Percentiles rank a stretch among this genome's conserved stretches.
Evolutionary conservation across 2,888 invertebrate genomes (phyloP).

Genomic region (Tachina fera): DNA sequence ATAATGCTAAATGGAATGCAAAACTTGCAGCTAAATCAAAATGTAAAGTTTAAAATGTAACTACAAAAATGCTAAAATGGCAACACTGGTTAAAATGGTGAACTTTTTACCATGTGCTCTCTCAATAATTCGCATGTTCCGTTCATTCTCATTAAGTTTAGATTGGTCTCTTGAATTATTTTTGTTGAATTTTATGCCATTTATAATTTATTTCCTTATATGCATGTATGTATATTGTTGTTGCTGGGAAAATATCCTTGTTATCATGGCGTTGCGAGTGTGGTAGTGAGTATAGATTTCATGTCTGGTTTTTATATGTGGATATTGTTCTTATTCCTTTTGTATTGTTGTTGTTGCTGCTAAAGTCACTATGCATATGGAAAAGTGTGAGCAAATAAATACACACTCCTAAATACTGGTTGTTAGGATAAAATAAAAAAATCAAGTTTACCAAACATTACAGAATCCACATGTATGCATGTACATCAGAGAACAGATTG

Average conservation of each 20-base stretch:
- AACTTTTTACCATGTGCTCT: conserved; percentile 38
- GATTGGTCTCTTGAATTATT: conserved; percentile 18
- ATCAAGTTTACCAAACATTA: too few species aligned
- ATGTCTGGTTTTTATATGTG: conserved; percentile 14
- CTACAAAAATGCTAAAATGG: too few species aligned
- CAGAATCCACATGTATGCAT: too few species aligned
- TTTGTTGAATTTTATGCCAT: conserved; percentile 64
- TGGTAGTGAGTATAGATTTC: conserved; percentile 25
- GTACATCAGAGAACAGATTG: too few species aligned
- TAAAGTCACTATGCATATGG: conserved; percentile 10
- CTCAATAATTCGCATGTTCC: conserved; percentile 6
- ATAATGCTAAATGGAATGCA: too few species aligned
- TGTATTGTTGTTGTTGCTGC: conserved; percentile 23
- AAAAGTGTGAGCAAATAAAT: too few species aligned
- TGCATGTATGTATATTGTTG: conserved; percentile 15
- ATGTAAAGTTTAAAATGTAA: too few species aligned
- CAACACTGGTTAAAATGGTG: too few species aligned
- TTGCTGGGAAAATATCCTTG: conserved; percentile 19
- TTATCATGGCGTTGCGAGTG: neutral
- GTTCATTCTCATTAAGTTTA: neutral
- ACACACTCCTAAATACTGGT: neutral
- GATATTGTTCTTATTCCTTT: conserved; percentile 47
- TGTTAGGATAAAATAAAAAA: conserved; percentile 32
- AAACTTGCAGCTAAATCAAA: too few species aligned
- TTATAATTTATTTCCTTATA: conserved; percentile 41